These are phyloP conservation scores for Phrynosoma blainvillii DNA, from an alignment of 2,113 vertebrate species.

Conservation along the genomic window DNA sequence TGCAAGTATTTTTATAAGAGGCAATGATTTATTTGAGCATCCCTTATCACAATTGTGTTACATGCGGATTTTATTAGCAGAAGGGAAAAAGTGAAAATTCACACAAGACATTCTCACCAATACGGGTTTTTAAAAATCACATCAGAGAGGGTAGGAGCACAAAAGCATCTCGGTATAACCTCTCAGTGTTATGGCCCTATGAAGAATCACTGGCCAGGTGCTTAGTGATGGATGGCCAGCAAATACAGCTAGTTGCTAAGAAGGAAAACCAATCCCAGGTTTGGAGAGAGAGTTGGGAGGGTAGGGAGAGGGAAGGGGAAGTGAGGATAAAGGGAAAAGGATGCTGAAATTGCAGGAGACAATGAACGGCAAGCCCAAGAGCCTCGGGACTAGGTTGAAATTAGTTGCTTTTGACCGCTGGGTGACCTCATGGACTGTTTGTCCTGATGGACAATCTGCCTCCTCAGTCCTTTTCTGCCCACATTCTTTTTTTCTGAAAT, in stretches of 20 bases:
- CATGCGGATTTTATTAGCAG: background rate
- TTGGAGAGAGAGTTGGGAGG: background rate
- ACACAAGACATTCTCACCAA: background rate
- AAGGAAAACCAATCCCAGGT: constrained; percentile 63
- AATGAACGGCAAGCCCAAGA: constrained; percentile 58
- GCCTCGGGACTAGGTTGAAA: constrained; percentile 70
- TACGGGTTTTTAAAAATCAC: background rate
- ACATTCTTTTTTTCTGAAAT: constrained; percentile 78
- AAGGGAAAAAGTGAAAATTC: background rate
- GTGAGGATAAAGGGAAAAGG: constrained; percentile 29
- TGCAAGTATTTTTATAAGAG: background rate
- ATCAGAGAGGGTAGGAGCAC: background rate
- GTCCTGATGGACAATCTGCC: constrained; percentile 78
- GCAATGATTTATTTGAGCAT: background rate
- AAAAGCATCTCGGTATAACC: background rate
- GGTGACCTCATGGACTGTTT: constrained; percentile 79
- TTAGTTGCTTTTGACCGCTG: constrained; percentile 82
- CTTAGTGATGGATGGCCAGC: constrained; percentile 39
- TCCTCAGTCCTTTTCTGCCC: constrained; percentile 75
- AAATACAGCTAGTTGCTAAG: constrained; percentile 75
- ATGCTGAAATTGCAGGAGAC: constrained; percentile 55
- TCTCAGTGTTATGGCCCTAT: background rate
- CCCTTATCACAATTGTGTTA: background rate
- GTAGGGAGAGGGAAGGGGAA: background rate
- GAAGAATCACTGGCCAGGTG: constrained; percentile 47